Conservation (phyloP, 2,797 vertebrate species). For the Enteromius afrohamiltoni region DNA sequence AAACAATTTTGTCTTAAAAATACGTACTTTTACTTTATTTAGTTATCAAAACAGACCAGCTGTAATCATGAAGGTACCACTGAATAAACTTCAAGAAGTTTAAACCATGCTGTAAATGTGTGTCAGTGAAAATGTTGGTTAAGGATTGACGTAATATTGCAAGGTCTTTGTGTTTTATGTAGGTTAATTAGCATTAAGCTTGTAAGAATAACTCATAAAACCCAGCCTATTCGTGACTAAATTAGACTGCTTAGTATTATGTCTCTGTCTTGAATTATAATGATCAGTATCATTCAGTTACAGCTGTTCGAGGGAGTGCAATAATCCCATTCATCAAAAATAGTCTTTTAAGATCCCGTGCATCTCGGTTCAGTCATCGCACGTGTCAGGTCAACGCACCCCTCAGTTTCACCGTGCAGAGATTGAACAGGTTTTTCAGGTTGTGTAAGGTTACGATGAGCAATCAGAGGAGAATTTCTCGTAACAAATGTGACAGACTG, state of each 20-base stretch:
- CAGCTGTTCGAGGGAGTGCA: constrained; percentile 16
- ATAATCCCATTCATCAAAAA: constrained; percentile 21
- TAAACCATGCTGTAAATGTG: background rate
- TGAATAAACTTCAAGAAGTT: background rate
- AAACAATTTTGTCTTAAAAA: background rate
- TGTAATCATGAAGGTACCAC: background rate
- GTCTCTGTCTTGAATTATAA: constrained; percentile 9
- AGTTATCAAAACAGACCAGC: background rate
- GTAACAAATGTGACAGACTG: constrained; percentile 18
- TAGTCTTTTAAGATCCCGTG: background rate
- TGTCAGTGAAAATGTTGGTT: background rate
- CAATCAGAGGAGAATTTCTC: constrained; percentile 37
- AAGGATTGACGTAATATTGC: background rate
- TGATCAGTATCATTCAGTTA: background rate
- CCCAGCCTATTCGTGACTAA: background rate
- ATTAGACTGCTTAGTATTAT: background rate
- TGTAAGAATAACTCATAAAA: constrained; percentile 1
- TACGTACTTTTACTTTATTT: background rate
- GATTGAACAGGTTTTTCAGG: constrained; percentile 56
- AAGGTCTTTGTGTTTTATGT: background rate
- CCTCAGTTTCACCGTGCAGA: constrained; percentile 20
- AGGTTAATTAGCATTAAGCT: constrained; percentile 8
- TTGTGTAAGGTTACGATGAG: constrained; percentile 31
- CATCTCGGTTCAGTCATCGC: constrained; percentile 1
- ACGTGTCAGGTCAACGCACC: background rate